Percentiles rank a stretch among this genome's conserved stretches.
phyloP scores from a whole-genome alignment of 2,797 vertebrate genomes.

The Manis pentadactyla region DNA sequence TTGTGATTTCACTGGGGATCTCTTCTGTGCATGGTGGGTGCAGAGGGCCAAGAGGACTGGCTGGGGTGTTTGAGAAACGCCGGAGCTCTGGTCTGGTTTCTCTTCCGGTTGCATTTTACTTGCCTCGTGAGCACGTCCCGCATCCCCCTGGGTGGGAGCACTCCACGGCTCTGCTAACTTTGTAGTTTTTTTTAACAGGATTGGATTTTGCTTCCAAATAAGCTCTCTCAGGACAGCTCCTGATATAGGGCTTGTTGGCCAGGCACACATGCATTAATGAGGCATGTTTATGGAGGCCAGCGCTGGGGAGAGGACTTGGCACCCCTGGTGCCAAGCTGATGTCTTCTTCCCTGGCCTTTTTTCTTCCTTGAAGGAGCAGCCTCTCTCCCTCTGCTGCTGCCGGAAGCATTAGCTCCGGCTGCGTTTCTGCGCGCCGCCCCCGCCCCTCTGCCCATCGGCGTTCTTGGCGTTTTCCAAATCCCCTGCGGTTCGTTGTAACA shows the following conservation, averaged over 20 bases:
- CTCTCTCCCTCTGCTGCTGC: not conserved
- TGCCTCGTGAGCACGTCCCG: fast-evolving
- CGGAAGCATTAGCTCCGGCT: not conserved
- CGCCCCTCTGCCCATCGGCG: not conserved
- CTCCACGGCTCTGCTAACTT: not conserved
- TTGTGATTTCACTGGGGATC: not conserved
- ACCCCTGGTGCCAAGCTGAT: not conserved
- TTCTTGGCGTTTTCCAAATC: not conserved
- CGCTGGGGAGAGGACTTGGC: not conserved
- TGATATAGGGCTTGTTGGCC: not conserved
- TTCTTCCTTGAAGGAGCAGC: not conserved
- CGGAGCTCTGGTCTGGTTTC: not conserved
- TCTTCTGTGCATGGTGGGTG: not conserved
- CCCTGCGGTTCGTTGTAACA: not conserved
- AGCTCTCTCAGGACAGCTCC: not conserved
- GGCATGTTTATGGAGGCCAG: not conserved
- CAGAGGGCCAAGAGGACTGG: not conserved
- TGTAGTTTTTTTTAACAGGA: not conserved
- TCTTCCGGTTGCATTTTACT: not conserved
- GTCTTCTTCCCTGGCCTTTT: not conserved
- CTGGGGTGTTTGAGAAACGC: not conserved
- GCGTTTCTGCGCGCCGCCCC: not conserved
- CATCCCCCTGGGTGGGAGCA: not conserved
- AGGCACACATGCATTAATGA: not conserved
- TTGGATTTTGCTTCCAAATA: not conserved